Percentiles rank a stretch among this genome's conserved stretches.
phyloP scores from a whole-genome alignment of 2,888 invertebrate species.

The Subacronicta megacephala region DNA sequence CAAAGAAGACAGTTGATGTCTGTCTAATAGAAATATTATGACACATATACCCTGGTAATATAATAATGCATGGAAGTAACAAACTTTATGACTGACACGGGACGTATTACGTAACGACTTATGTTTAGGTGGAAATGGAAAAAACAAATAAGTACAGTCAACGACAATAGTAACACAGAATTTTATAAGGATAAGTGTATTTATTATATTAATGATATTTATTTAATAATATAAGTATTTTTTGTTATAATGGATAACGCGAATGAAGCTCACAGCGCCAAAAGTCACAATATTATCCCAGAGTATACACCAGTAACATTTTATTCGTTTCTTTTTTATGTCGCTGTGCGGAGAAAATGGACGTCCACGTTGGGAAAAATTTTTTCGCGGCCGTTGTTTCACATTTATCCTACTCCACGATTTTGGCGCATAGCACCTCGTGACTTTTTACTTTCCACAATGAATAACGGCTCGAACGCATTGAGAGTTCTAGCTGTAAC shows the following conservation, averaged over 20 bases:
- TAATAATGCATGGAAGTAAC: constrained; percentile 56
- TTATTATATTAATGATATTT: too few relatives aligned
- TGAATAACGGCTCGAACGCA: constrained; percentile 44
- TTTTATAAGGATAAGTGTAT: too few relatives aligned
- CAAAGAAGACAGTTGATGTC: constrained; percentile 52
- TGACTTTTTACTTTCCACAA: constrained; percentile 45
- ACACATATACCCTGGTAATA: constrained; percentile 51
- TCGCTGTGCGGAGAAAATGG: constrained; percentile 42
- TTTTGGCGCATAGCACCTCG: constrained; percentile 33
- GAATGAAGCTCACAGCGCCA: constrained; percentile 16
- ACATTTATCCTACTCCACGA: constrained; percentile 50
- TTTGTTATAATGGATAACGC: constrained; percentile 18
- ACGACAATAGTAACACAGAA: constrained; percentile 34
- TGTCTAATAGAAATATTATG: constrained; percentile 61
- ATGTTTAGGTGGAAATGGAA: constrained; percentile 45
- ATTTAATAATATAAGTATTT: too few relatives aligned
- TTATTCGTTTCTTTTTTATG: constrained; percentile 43
- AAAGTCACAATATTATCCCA: constrained; percentile 28
- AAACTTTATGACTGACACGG: constrained; percentile 57
- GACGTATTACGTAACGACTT: constrained; percentile 54
- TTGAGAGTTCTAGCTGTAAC: constrained; percentile 29
- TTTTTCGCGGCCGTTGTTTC: constrained; percentile 42
- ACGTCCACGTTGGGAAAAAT: constrained; percentile 41
- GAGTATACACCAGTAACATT: constrained; percentile 36
- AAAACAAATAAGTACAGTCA: constrained; percentile 42